phyloP scores from a whole-genome alignment of 2,888 invertebrate genomes.

The Zootermopsis nevadensis region DNA sequence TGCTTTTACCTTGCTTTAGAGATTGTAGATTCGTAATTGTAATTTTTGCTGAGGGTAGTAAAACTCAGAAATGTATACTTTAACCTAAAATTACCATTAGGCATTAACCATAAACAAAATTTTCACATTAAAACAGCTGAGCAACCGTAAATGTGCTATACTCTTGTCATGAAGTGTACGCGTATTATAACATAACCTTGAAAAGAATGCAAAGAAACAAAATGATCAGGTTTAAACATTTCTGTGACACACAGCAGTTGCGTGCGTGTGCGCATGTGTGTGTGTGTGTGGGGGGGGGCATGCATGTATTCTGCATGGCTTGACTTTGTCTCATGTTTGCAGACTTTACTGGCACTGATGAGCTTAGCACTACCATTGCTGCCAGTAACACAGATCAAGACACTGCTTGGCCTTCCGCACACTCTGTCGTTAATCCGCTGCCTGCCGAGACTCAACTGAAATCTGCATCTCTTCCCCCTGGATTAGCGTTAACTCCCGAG shows the following conservation, averaged over 20 bases:
- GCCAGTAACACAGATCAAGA: neutral
- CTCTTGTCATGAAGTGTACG: no score
- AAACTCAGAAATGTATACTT: no score
- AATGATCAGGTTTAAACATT: neutral
- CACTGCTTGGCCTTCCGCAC: constrained; percentile 28
- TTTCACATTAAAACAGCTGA: no score
- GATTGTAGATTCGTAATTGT: no score
- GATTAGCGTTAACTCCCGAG: constrained; percentile 64
- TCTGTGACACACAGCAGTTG: neutral
- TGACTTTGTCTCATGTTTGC: constrained; percentile 34
- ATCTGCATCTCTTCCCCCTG: constrained; percentile 74
- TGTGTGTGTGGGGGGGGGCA: no score
- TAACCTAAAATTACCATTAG: no score
- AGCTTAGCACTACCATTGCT: constrained; percentile 27
- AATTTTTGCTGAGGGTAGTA: no score
- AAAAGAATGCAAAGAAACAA: no score
- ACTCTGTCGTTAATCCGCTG: constrained; percentile 53
- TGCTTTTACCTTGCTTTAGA: no score
- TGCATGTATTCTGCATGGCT: constrained; percentile 52
- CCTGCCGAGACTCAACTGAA: constrained; percentile 70
- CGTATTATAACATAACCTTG: no score
- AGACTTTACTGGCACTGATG: constrained; percentile 45
- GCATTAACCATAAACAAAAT: no score
- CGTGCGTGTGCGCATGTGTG: constrained; percentile 13
- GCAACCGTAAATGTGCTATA: no score